Evolutionary conservation across 2,888 invertebrate species (phyloP).

Genomic region (Myathropa florea): DNA sequence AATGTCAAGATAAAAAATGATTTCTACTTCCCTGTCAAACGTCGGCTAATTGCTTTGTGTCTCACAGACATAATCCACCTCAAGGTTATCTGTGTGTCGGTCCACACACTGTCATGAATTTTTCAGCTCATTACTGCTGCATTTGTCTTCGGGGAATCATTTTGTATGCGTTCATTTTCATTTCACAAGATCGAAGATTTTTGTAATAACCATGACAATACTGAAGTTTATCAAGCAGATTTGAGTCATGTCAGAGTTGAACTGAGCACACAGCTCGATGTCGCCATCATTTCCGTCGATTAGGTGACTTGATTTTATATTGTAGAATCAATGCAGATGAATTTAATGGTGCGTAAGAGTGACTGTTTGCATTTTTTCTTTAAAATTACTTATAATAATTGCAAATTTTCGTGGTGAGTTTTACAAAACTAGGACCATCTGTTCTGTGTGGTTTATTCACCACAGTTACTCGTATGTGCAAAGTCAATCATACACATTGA

Average conservation of each 20-base stretch:
- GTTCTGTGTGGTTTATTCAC: too few species aligned
- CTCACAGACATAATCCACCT: too few species aligned
- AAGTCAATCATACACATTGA: too few species aligned
- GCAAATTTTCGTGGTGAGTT: too few species aligned
- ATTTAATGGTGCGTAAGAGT: not conserved
- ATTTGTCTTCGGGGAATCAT: not conserved
- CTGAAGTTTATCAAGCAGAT: not conserved
- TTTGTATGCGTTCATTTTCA: not conserved
- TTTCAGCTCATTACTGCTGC: not conserved
- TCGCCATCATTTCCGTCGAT: not conserved
- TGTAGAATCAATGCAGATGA: not conserved
- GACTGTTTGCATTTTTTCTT: not conserved
- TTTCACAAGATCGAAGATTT: not conserved
- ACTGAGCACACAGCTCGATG: not conserved
- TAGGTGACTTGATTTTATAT: not conserved
- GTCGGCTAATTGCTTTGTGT: not conserved
- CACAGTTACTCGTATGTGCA: too few species aligned
- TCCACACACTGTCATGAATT: not conserved
- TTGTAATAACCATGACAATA: not conserved
- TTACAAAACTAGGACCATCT: too few species aligned
- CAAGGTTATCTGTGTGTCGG: not conserved
- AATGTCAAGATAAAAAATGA: not conserved
- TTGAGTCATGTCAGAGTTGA: not conserved
- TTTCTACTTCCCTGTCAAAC: not conserved
- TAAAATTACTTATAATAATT: too few species aligned